Evolutionary conservation across 2,797 vertebrate species (phyloP), one percentile per base, ranked within the genome.

Genomic region (Myoxocephalus aenaeus): DNA sequence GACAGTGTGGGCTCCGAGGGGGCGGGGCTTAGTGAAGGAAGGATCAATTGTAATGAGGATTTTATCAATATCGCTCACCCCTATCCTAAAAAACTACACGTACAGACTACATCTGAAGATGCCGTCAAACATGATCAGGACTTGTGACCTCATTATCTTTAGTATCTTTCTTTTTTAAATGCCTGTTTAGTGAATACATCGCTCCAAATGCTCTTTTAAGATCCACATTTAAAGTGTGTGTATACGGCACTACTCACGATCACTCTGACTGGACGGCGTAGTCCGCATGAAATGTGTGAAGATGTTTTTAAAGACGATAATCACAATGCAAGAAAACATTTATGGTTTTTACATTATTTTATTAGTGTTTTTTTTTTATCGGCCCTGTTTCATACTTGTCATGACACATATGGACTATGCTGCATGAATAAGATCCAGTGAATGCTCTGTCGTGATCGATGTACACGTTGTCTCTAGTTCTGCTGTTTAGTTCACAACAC

Each of bases 381-480:
- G 53, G n/a, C 56, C 72, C 53, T 46, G 27, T 77, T 81, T 67
- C 79, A 42, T 84, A 79, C 77, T 81, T 58, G 71, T 71, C 71
- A 81, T 75, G 73, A 75, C 74, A 71, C 71, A 75, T 62, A n/a
- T 59, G 71, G 57, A 70, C 58, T 66, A 54, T 81, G 79, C 76
- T 92, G 92, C 89, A 90, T 86, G 90, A 86, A 65, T 69, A 75
- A 3, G 51, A 86, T 74, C 73, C 72, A 62, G 76, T 86, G 85
- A 85, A 83, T 87, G 85, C 80, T 82, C 75, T 32, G 71, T 89
- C 69, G 88, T 77, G 73, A 70, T 72, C 79, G 36, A 27, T 80
- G 77, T 84, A 82, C 40, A 63, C 70, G 73, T 81, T 65, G 42
- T 56, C 15, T 77, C 59, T 73, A 42, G 59, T 76, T 88, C 73